Evolutionary conservation across 2,888 invertebrate genomes (phyloP).

Genomic region (Heliconius aoede): DNA sequence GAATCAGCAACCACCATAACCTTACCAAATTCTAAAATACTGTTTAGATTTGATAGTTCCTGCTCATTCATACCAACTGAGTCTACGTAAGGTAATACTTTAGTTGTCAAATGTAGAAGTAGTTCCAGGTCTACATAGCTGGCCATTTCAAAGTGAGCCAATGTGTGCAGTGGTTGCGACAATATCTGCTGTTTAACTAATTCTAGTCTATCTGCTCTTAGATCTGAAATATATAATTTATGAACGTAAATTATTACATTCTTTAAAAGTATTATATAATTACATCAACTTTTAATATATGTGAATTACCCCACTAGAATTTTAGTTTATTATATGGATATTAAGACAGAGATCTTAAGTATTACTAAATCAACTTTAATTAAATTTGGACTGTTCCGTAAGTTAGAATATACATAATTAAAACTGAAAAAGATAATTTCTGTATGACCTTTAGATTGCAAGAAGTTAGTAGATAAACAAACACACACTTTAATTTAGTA

Average conservation of each 20-base stretch:
- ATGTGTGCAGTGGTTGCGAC: slow-evolving; percentile 82
- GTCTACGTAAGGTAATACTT: slow-evolving; percentile 89
- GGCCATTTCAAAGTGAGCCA: slow-evolving; percentile 94
- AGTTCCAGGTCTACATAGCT: slow-evolving; percentile 90
- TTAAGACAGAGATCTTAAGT: too few species aligned
- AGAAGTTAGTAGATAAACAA: too few species aligned
- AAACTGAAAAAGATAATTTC: too few species aligned
- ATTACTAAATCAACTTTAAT: background rate
- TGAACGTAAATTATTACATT: too few species aligned
- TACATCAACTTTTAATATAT: background rate
- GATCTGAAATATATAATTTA: slow-evolving; percentile 72
- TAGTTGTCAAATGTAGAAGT: slow-evolving; percentile 85
- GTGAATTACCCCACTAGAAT: too few species aligned
- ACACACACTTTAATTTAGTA: too few species aligned
- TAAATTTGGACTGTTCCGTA: too few species aligned
- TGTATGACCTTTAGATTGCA: too few species aligned
- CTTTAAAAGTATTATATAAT: too few species aligned
- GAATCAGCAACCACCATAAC: slow-evolving; percentile 90
- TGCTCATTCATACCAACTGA: slow-evolving; percentile 96
- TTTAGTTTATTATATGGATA: too few species aligned
- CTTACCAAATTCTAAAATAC: slow-evolving; percentile 87
- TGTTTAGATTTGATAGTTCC: slow-evolving; percentile 90
- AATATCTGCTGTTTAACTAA: slow-evolving; percentile 87
- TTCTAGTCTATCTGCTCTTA: slow-evolving; percentile 85
- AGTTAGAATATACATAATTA: too few species aligned